Evolutionary conservation across 2,888 invertebrate genomes (phyloP).

Genomic region (Dryobotodes eremita): DNA sequence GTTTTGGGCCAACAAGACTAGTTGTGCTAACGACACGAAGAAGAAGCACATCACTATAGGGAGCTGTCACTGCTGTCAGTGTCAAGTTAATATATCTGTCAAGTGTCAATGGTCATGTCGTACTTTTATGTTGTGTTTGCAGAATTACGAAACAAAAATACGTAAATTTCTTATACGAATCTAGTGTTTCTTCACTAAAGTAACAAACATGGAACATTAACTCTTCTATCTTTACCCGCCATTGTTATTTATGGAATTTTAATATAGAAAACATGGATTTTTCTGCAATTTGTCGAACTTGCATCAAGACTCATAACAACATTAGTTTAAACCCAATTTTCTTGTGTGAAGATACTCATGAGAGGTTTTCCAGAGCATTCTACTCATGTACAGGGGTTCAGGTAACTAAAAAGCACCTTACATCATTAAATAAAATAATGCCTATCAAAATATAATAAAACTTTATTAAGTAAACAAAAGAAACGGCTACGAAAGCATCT

Average conservation of each 20-base stretch:
- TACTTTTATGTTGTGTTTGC: constrained; percentile 1
- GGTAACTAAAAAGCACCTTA: constrained; percentile 21
- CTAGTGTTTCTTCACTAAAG: neutral
- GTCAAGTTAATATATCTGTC: neutral
- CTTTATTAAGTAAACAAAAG: neutral
- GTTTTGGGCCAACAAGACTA: too few relatives aligned
- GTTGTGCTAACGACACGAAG: too few relatives aligned
- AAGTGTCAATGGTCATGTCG: neutral
- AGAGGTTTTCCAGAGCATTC: constrained; percentile 29
- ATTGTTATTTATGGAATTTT: neutral
- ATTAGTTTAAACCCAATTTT: constrained; percentile 48
- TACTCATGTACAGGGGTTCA: constrained; percentile 42
- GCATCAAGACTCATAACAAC: constrained; percentile 4
- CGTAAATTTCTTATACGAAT: neutral
- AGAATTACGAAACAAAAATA: neutral
- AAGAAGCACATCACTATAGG: too few relatives aligned
- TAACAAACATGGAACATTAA: neutral
- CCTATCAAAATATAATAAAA: neutral
- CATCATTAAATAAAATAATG: neutral
- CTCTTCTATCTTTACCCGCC: rapidly evolving
- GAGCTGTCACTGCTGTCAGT: neutral
- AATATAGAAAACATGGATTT: constrained; percentile 53
- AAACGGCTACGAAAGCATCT: too few relatives aligned
- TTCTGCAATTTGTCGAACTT: constrained; percentile 47
- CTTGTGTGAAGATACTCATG: constrained; percentile 14